phyloP scores from a whole-genome alignment of 2,888 invertebrate genomes.

The Lasius fuliginosus region DNA sequence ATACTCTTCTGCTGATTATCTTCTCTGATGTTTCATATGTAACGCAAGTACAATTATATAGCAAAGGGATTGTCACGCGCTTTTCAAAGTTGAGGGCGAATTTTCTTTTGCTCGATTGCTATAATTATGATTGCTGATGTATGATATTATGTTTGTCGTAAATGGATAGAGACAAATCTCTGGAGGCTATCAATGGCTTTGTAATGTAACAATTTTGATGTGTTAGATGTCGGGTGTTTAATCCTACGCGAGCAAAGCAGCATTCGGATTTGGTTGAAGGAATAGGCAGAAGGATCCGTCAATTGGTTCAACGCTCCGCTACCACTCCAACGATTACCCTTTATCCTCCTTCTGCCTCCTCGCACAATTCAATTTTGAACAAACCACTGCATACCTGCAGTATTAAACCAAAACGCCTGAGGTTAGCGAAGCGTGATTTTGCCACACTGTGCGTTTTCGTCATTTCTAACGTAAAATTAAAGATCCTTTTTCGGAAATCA shows the following conservation, averaged over 20 bases:
- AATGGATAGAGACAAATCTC: background rate
- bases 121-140: no score
- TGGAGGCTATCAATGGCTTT: conserved; percentile 36
- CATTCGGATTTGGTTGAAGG: conserved; percentile 77
- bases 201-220: conserved; percentile 74
- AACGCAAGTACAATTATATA: background rate
- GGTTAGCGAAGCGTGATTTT: conserved; percentile 83
- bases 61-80: background rate
- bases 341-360: conserved; percentile 79
- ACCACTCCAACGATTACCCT: conserved; percentile 83
- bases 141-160: background rate
- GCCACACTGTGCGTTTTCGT: conserved; percentile 68
- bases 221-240: conserved; percentile 85
- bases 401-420: conserved; percentile 85
- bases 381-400: conserved; percentile 84
- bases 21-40: background rate
- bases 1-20: background rate
- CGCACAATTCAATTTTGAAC: conserved; percentile 82
- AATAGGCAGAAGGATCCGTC: conserved; percentile 76
- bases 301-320: conserved; percentile 83
- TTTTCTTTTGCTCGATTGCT: background rate
- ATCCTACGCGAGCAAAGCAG: conserved; percentile 83
- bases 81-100: background rate
- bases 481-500: conserved; percentile 49
- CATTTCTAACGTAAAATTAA: conserved; percentile 71